Evolutionary conservation across 2,797 vertebrate species (phyloP).

Genomic region (Falco naumanni): DNA sequence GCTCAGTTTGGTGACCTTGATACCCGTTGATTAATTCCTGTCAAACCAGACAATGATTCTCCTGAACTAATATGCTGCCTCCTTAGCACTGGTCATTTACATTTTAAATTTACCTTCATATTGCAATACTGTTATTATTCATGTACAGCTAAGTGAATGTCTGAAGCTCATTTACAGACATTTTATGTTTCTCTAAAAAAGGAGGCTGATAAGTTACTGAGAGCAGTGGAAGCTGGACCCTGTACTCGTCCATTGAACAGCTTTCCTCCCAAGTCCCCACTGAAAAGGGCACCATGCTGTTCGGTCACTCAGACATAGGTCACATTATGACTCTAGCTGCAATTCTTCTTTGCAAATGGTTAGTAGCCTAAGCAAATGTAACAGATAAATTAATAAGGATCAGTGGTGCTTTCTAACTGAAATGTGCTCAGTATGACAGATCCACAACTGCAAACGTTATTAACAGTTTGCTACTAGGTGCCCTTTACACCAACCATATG

Average conservation of each 20-base stretch:
- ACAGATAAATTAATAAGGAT: background rate
- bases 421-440: background rate
- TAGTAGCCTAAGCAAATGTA: background rate
- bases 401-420: background rate
- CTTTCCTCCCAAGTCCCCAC: background rate
- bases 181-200: background rate
- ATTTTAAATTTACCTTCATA: background rate
- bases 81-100: background rate
- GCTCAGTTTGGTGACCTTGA: background rate
- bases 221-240: background rate
- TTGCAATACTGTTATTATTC: background rate
- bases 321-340: background rate
- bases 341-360: background rate
- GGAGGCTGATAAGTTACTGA: background rate
- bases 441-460: background rate
- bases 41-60: background rate
- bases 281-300: background rate
- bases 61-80: background rate
- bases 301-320: background rate
- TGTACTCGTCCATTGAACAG: background rate
- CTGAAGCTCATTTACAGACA: background rate
- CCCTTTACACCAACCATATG: background rate
- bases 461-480: background rate
- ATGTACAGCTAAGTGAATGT: background rate
- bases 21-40: background rate